These are phyloP conservation scores for Girardia tigrina DNA, from an alignment of 2,888 invertebrate species.

Conservation along the genomic window DNA sequence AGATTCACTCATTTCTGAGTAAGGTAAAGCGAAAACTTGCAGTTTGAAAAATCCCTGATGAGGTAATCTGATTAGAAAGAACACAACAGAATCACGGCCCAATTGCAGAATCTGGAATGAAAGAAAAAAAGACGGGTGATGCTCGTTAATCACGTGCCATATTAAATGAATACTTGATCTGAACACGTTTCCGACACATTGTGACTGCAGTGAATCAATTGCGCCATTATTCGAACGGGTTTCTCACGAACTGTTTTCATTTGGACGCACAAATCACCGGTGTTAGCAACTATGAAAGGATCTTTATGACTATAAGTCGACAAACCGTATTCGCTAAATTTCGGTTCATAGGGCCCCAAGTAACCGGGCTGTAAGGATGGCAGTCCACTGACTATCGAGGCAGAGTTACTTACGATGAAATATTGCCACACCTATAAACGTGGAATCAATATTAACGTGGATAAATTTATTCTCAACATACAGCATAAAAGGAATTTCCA, in stretches of 20 bases:
- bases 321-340: slow-evolving; percentile 46
- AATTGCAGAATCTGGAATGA: slow-evolving; percentile 43
- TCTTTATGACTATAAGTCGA: slow-evolving; percentile 44
- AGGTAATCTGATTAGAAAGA: slow-evolving; percentile 43
- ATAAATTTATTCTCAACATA: background rate
- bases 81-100: slow-evolving; percentile 41
- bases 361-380: slow-evolving; percentile 48
- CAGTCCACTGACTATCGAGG: slow-evolving; percentile 31
- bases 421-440: slow-evolving; percentile 34
- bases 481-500: slow-evolving; percentile 38
- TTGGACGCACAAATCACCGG: slow-evolving; percentile 39
- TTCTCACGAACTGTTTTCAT: slow-evolving; percentile 38
- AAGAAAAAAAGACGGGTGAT: no score
- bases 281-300: slow-evolving; percentile 45
- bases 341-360: slow-evolving; percentile 46
- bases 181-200: slow-evolving; percentile 43
- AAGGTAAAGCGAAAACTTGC: slow-evolving; percentile 47
- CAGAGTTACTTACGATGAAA: slow-evolving; percentile 16
- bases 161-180: slow-evolving; percentile 41
- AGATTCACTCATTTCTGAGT: slow-evolving; percentile 44
- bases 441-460: background rate
- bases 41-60: slow-evolving; percentile 48
- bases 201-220: slow-evolving; percentile 42
- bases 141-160: no score
- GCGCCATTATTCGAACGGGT: slow-evolving; percentile 47